Base-by-base conservation (phyloP, 2,113 vertebrate genomes). In the Pseudopipra pipra region DNA sequence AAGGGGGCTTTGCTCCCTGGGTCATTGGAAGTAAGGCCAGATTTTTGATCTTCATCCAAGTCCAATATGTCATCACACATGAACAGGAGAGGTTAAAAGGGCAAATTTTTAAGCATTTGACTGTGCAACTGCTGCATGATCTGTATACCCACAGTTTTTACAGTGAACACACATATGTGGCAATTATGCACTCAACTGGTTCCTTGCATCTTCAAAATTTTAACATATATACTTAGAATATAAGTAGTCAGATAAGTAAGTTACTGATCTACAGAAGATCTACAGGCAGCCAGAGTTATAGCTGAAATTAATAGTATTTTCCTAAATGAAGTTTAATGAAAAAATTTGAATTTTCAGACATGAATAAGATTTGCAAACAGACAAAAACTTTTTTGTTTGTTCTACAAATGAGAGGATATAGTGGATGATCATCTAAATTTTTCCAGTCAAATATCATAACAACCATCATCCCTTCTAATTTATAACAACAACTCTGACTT, bases 11-110 rank as follows among this genome's bases (percentile, higher is more conserved):
- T 93, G 31, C 59, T 74, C 84, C 51, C 66, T 20, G 65, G 70
- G 74, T 87, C 78, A 81, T 19, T 89, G 87, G 85, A 89, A 85
- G 33, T 30, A 73, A 79, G 62, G 47, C 58, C 66, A 87, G 81
- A 87, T 81, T 95, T 92, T 87, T 91, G 89, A 73, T 82, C 85
- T 87, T 46, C 46, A 54, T 89, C 67, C 87, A 94, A 94, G 81
- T 83, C 89, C 41, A 91, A 33, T 73, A 89, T 89, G 81, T 95
- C 93, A 97, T 79, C 87, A 85, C 62, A 82, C 47, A 92, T 24
- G 77, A 92, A 85, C 54, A 89, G 55, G 27, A 91, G 51, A 83
- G 62, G 70, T 91, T 83, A 88, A 92, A 85, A 93, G 90, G 74
- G 78, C 37, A 83, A 28, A 65, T 58, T 91, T 96, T 90, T 44